Evolutionary conservation across 2,113 vertebrate species (phyloP).

Genomic region (Salvator merianae): DNA sequence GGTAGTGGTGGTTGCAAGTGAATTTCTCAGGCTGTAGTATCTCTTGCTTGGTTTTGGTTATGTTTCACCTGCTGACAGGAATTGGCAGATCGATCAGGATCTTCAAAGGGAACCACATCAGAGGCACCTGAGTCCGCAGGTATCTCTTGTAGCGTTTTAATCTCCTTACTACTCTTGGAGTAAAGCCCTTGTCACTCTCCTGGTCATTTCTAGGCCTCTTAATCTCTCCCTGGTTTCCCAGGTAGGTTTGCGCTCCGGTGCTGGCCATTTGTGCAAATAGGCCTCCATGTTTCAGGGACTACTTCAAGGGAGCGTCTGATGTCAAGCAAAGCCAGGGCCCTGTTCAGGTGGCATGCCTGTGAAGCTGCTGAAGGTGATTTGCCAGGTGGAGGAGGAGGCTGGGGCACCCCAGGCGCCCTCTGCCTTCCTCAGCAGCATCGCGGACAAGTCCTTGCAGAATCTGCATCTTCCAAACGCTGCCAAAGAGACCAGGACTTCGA

Average conservation of each 20-base stretch:
- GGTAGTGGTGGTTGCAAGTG: constrained; percentile 31
- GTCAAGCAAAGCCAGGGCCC: neutral
- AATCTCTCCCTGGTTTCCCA: neutral
- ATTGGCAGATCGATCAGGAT: neutral
- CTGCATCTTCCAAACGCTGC: neutral
- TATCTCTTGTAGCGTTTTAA: too few relatives aligned
- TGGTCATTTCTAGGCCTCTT: fast-evolving
- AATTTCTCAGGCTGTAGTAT: neutral
- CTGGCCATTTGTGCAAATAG: too few relatives aligned
- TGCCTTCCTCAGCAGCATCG: neutral
- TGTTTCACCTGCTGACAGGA: neutral
- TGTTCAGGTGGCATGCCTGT: neutral
- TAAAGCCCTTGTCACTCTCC: neutral
- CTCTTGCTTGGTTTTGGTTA: neutral
- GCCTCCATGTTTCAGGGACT: too few relatives aligned
- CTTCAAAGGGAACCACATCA: neutral
- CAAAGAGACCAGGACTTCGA: too few relatives aligned
- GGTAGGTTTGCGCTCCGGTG: fast-evolving
- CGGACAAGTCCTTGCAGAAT: neutral
- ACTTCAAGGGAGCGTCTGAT: neutral
- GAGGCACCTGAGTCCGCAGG: too few relatives aligned
- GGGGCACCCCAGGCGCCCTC: neutral
- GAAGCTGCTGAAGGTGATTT: neutral
- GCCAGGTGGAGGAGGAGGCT: too few relatives aligned
- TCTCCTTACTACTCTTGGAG: neutral